Base-by-base conservation (phyloP, 2,888 invertebrate genomes). In the Lamellibrachia satsuma region DNA sequence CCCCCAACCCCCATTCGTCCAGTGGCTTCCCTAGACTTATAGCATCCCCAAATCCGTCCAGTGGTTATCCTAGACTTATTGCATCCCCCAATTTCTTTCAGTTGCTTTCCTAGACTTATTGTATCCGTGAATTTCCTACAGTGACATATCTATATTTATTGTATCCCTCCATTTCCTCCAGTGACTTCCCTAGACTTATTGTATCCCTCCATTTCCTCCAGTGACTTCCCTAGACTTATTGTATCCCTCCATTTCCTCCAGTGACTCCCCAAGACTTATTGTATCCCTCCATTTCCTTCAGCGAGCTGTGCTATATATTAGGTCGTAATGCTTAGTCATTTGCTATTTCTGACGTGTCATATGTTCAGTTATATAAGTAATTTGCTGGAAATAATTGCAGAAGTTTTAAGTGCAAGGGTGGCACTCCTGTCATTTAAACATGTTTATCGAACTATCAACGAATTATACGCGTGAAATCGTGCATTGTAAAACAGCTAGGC, bases 371-470 rank as follows among this genome's bases (percentile, higher is more conserved):
- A 39, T n/a, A 22, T 11, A 75, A 4, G 22, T 22, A 75, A 75
- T 15, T 75, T 75, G 75, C 75, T 75, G 75, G 75, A 75, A 75
- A 75, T 75, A 75, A 75, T n/a, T 22, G 75, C 75, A 22, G 75
- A 75, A 15, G 75, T 75, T 75, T 75, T 3, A 22, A 15, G n/a
- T 75, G 75, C 75, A 75, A 15, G 75, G n/a, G 75, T 75, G 57
- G 57, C 57, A 57, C 8, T 57, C 57, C 11, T 57, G 75, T 75
- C 75, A 75, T n/a, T 75, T 11, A 75, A 75, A 22, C 75, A 15
- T 75, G 75, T 75, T 75, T 75, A 75, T 75, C 15, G 75, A n/a
- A 75, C 75, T 75, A 75, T 75, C 75, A 75, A 75, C 75, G 75
- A 75, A 75, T 22, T 75, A 22, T 1, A 39, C 75, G 75, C 75